phyloP scores from a whole-genome alignment of 2,113 vertebrate genomes.

The Dissostichus mawsoni region DNA sequence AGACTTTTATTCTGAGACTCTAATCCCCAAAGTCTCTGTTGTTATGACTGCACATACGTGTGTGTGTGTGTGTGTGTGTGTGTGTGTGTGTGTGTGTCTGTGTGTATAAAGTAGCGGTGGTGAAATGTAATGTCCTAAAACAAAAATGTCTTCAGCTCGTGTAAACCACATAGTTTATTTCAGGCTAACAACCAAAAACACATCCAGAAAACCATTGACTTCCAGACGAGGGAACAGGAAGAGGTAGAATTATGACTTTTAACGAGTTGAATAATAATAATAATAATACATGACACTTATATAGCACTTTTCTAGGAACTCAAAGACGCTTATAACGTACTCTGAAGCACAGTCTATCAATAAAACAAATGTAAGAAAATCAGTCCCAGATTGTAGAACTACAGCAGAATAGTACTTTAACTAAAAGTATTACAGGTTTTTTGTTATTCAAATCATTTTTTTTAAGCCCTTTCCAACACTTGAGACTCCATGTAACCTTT shows the following conservation, averaged over 20 bases:
- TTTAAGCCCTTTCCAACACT: not conserved
- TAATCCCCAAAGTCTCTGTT: slow-evolving; percentile 50
- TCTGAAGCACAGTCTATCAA: no score
- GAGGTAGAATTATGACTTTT: no score
- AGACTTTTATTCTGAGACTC: slow-evolving; percentile 37
- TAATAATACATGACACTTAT: no score
- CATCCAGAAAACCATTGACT: not conserved
- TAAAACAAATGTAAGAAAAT: not conserved
- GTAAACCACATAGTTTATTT: no score
- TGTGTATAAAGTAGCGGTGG: not conserved
- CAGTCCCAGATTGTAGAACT: not conserved
- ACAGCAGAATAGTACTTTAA: not conserved
- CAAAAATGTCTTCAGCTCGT: no score
- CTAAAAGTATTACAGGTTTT: not conserved
- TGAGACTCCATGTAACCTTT: not conserved
- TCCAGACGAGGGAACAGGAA: no score
- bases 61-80: no score
- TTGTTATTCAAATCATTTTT: not conserved
- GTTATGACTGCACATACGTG: slow-evolving; percentile 25
- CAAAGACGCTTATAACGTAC: no score
- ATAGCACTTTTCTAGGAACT: no score
- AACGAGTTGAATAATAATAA: no score
- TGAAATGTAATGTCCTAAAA: no score
- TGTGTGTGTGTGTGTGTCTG: not conserved
- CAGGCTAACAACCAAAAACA: slow-evolving; percentile 11